Conservation (phyloP, 2,113 vertebrate species). For the Micronycteris hirsuta region DNA sequence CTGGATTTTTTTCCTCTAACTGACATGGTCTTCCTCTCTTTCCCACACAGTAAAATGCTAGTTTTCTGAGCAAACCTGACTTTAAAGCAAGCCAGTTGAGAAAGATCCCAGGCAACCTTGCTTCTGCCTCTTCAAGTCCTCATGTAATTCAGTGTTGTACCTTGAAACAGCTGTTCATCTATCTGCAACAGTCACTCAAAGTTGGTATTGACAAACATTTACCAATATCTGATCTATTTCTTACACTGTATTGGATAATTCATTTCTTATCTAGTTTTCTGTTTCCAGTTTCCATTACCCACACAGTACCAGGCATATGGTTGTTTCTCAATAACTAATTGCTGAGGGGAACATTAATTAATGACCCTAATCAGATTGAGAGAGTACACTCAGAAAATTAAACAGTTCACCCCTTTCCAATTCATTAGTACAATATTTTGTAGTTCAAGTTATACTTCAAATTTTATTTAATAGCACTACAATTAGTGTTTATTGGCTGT, state of each 20-base stretch:
- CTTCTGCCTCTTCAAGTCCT: neutral
- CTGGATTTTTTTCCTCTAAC: neutral
- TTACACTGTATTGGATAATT: neutral
- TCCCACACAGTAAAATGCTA: neutral
- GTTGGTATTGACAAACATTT: neutral
- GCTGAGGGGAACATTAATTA: neutral
- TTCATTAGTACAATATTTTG: neutral
- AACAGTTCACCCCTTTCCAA: neutral
- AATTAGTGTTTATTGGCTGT: neutral
- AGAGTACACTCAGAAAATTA: constrained; percentile 7
- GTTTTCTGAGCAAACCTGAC: neutral
- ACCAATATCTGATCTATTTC: neutral
- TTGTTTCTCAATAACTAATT: neutral
- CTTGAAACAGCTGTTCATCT: neutral
- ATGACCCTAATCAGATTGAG: neutral
- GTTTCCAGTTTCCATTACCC: neutral
- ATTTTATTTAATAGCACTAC: neutral
- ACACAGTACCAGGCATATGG: neutral
- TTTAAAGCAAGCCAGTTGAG: neutral
- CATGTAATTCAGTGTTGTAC: neutral
- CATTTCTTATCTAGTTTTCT: neutral
- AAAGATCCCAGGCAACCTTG: neutral
- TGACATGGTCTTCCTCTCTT: neutral
- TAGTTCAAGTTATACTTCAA: neutral
- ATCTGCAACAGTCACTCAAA: neutral